Conservation (phyloP, 1,140 invertebrate genomes). For the Globodera rostochiensis region DNA sequence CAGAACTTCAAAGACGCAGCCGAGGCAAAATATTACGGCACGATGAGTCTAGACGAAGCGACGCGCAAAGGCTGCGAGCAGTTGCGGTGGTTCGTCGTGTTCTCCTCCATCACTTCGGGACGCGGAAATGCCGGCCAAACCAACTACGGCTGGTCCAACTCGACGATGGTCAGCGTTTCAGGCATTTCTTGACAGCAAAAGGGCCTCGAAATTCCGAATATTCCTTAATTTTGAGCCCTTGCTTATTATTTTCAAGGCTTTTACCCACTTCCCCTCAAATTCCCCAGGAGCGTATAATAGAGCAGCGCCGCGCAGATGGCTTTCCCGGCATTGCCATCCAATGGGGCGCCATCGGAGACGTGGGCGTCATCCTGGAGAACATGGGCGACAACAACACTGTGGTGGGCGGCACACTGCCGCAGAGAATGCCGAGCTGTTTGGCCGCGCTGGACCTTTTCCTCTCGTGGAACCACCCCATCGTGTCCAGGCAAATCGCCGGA, state of each 20-base stretch:
- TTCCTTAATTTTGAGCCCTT: background rate
- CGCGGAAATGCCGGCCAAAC: conserved; percentile 89
- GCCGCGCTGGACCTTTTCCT: conserved; percentile 83
- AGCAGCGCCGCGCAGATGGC: conserved; percentile 77
- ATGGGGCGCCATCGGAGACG: conserved; percentile 96
- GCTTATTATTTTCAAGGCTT: too few species aligned
- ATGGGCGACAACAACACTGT: conserved; percentile 87
- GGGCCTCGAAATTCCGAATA: conserved; percentile 70
- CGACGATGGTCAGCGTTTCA: conserved; percentile 78
- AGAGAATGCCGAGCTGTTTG: conserved; percentile 85
- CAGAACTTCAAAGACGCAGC: conserved; percentile 77
- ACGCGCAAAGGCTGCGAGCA: conserved; percentile 74
- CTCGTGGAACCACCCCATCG: conserved; percentile 81
- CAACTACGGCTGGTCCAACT: conserved; percentile 94
- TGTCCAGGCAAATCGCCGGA: conserved; percentile 71
- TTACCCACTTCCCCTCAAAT: background rate
- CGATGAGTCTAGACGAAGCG: conserved; percentile 76
- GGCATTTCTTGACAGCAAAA: background rate
- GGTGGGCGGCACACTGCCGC: conserved; percentile 87
- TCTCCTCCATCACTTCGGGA: conserved; percentile 90
- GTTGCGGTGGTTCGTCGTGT: conserved; percentile 71
- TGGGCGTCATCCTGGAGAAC: conserved; percentile 84
- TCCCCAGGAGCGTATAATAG: conserved; percentile 69
- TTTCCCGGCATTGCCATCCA: conserved; percentile 79
- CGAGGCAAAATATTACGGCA: conserved; percentile 72